Evolutionary conservation across 2,113 vertebrate genomes (phyloP).

Genomic region (Tylochromis polylepis): DNA sequence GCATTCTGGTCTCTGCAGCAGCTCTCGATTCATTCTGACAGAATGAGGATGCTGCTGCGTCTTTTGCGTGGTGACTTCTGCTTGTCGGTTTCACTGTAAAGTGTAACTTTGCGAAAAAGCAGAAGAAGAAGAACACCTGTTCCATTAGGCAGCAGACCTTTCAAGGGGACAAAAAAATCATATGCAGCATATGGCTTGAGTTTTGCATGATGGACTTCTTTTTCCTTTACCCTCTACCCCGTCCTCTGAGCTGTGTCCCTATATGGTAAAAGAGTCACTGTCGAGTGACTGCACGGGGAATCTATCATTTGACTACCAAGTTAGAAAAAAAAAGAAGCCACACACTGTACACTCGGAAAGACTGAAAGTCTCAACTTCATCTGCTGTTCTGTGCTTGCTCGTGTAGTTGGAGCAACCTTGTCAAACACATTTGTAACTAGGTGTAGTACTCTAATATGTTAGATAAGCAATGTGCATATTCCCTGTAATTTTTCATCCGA

Average conservation of each 20-base stretch:
- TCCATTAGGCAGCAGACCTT: not conserved
- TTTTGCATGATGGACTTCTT: not conserved
- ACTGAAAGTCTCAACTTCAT: not conserved
- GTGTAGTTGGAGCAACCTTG: not conserved
- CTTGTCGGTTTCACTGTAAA: not conserved
- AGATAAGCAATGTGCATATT: not conserved
- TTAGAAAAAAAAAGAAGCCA: not conserved
- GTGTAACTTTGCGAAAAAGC: not conserved
- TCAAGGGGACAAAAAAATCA: not conserved
- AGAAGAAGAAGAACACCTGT: not conserved
- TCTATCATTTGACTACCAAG: slow-evolving; percentile 13
- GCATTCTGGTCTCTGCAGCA: not conserved
- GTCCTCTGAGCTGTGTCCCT: slow-evolving; percentile 50
- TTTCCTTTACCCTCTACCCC: slow-evolving; percentile 6
- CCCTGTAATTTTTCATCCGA: not conserved
- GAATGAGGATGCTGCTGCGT: not conserved
- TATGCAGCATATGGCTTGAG: not conserved
- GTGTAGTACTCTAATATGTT: not conserved
- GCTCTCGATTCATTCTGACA: not conserved
- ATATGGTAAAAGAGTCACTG: slow-evolving; percentile 64
- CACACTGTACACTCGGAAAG: not conserved
- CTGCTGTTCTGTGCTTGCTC: not conserved
- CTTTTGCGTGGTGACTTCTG: slow-evolving; percentile 13
- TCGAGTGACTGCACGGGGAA: slow-evolving; percentile 56
- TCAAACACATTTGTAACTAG: not conserved